A percentile compares a stretch with the other conserved stretches of the same genome.
These are phyloP conservation scores for Desmodus rotundus DNA, from an alignment of 2,113 vertebrate species.

Conservation along the genomic window DNA sequence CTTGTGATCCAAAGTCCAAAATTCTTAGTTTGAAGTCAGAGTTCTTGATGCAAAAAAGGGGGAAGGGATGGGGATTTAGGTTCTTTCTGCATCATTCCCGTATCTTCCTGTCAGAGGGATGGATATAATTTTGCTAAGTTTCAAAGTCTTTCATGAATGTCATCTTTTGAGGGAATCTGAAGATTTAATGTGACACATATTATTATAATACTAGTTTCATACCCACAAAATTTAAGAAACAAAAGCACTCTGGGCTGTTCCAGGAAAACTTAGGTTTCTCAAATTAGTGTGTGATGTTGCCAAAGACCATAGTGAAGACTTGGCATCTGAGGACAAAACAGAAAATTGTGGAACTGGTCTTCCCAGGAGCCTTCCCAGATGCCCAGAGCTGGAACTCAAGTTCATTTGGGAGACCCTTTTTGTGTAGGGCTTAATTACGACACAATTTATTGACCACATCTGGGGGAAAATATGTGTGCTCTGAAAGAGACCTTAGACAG, in stretches of 20 bases:
- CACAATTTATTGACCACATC: neutral
- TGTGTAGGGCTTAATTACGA: neutral
- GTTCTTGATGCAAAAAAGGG: neutral
- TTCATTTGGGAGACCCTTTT: neutral
- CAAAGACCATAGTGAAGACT: neutral
- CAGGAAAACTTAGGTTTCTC: neutral
- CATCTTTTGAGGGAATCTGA: neutral
- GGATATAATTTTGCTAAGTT: neutral
- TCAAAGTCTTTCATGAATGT: neutral
- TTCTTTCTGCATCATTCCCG: neutral
- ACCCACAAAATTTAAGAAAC: neutral
- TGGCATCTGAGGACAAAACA: neutral
- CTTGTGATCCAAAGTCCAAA: neutral
- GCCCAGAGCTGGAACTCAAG: neutral
- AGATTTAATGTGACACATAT: neutral
- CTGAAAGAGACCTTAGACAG: neutral
- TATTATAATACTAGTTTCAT: neutral
- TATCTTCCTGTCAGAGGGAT: neutral
- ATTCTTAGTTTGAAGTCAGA: neutral
- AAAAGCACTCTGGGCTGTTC: neutral
- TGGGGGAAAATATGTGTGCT: neutral
- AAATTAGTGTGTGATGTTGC: neutral
- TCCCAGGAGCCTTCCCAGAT: neutral
- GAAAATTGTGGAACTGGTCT: neutral
- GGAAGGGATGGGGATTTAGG: neutral